Base-by-base conservation (phyloP, 2,888 invertebrate genomes). In the Trypoxylon attenuatum region DNA sequence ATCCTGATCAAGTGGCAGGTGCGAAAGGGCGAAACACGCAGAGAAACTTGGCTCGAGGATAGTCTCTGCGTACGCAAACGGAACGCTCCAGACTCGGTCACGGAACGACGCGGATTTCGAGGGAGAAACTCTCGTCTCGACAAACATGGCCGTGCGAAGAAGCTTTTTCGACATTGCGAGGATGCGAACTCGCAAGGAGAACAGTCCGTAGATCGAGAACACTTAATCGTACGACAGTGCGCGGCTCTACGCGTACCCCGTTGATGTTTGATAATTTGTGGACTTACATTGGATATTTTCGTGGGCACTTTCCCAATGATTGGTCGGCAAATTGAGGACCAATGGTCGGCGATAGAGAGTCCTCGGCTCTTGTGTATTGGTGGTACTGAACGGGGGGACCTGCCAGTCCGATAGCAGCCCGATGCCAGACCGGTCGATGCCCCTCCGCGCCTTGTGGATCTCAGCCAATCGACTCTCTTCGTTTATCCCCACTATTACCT, bases 281-380 rank as follows among this genome's bases (percentile, higher is more conserved):
- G 89, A 92, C 92, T 92, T 92, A 92, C 92, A 91, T 91, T 91
- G 91, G 91, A 90, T 90, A 91, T 89, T 90, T 90, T 90, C 89
- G 89, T 89, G 88, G 88, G 91, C 91, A 92, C 92, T 93, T 92
- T 93, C 91, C 91, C 93, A 90, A 93, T 94, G 94, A 94, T 95
- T 94, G 95, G 94, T 93, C 92, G 93, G 91, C 92, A 91, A 92
- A 92, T 90, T 91, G 91, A 92, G 92, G 92, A 92, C 93, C 92
- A 93, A 93, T 93, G 93, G 93, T 90, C 93, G 92, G 91, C 78
- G 93, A 93, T 89, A 88, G 88, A 87, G 84, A 88, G 87, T 87
- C 90, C 89, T 90, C 89, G 90, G 90, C 87, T 90, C 90, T 89
- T 90, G 90, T 89, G 91, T 91, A 92, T 91, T 92, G 91, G 91